Base-by-base conservation (phyloP, 2,113 vertebrate genomes). In the Phodopus roborovskii region DNA sequence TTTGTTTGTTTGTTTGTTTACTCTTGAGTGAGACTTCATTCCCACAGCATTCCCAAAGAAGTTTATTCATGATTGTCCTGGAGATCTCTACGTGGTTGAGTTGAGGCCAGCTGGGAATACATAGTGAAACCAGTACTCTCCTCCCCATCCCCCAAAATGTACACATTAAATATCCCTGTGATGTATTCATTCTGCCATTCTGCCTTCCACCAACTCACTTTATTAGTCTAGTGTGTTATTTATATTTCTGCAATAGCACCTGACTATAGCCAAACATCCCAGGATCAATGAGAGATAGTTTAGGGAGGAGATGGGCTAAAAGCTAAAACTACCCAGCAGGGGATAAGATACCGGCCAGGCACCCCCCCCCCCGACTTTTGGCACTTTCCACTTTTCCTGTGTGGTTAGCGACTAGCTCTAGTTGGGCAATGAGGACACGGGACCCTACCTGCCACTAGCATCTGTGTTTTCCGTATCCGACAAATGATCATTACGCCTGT, bases 181-280 rank as follows among this genome's bases (percentile, higher is more conserved):
- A 60, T 28, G 71, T 33, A 58, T 70, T 68, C 3, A 16, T 66
- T 90, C 36, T 90, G 86, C 75, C 3, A 16, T 66, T 90, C 36
- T 90, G 86, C 75, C 48, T 94, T 88, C 75, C 15, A 66, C 90
- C 83, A 64, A 56, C 60, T 95, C 33, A 45, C 33, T 91, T 87
- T 86, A 71, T 71, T 92, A 66, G 92, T 89, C 60, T n/a, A 7
- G 22, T 82, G 15, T 94, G 48, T 58, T 83, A 33, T 62, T 24
- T 94, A 79, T 90, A 70, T 81, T 88, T 17, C 90, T 92, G 7
- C 45, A 85, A 74, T 58, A 62, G 82, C 78, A 74, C 26, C n/a
- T 91, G 73, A 92, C 16, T 75, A 26, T 1, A 86, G 48, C 58
- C 50, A 79, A 92, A 91, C 56, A 58, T 87, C 50, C 15, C n/a